phyloP scores from a whole-genome alignment of 2,888 invertebrate species.

The Coecobrya sp. region DNA sequence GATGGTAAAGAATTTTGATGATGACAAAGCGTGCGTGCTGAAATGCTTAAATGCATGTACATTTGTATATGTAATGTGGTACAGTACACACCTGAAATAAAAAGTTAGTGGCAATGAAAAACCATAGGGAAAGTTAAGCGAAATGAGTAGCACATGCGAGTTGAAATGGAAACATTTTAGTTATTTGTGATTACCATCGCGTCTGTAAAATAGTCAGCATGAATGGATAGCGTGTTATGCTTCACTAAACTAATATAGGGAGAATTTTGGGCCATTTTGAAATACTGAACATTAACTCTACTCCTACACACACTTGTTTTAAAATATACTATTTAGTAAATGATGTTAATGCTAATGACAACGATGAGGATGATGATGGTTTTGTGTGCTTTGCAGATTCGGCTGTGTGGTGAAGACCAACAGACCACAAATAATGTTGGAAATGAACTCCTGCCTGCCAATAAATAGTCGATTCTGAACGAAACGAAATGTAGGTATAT shows the following conservation, averaged over 20 bases:
- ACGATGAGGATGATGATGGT: not conserved
- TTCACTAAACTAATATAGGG: not conserved
- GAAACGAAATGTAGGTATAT: not conserved
- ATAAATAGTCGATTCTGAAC: constrained; percentile 9
- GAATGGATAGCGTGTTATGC: not conserved
- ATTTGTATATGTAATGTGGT: too few species aligned
- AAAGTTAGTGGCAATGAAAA: not conserved
- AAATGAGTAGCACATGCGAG: not conserved
- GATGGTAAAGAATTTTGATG: not conserved
- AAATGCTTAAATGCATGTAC: too few species aligned
- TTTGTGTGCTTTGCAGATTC: not conserved
- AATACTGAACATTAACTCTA: not conserved
- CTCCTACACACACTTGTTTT: not conserved
- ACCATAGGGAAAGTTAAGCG: not conserved
- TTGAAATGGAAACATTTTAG: not conserved
- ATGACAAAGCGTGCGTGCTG: not conserved
- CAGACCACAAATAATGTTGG: constrained; percentile 36
- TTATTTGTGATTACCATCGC: not conserved
- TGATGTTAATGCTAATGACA: not conserved
- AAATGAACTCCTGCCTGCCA: constrained; percentile 19
- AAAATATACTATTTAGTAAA: not conserved
- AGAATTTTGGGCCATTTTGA: not conserved
- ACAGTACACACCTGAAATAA: too few species aligned
- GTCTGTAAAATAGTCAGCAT: not conserved
- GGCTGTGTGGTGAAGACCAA: not conserved